Conservation (phyloP, 2,113 vertebrate genomes). For the Neoarius graeffei region DNA sequence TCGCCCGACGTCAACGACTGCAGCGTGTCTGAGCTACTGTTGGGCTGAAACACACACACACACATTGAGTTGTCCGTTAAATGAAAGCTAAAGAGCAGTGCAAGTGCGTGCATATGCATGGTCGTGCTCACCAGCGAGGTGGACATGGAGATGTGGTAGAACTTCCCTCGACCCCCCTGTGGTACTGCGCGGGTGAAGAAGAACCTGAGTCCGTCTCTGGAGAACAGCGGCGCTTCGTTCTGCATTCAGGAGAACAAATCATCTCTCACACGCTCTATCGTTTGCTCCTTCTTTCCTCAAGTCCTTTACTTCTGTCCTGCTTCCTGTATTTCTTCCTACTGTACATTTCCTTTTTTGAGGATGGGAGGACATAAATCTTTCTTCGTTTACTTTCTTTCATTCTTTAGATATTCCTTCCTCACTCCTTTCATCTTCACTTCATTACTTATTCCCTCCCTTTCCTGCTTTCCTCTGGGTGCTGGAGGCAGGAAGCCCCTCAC, state of each 20-base stretch:
- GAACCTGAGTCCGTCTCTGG: slow-evolving; percentile 86
- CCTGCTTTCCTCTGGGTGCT: too few relatives aligned
- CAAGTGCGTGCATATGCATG: neutral
- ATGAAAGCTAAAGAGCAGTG: neutral
- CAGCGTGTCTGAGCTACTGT: slow-evolving; percentile 86
- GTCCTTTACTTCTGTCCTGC: too few relatives aligned
- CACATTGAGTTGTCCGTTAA: neutral
- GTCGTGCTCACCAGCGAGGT: slow-evolving; percentile 80
- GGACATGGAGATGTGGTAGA: slow-evolving; percentile 92
- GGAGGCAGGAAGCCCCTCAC: too few relatives aligned
- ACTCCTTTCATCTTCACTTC: too few relatives aligned
- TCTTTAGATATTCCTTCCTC: too few relatives aligned
- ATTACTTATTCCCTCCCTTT: too few relatives aligned
- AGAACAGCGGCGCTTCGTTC: slow-evolving; percentile 92
- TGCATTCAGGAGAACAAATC: slow-evolving; percentile 57
- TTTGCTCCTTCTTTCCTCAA: too few relatives aligned
- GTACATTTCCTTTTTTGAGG: too few relatives aligned
- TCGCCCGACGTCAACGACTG: slow-evolving; percentile 93
- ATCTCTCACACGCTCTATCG: neutral
- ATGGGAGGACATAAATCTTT: too few relatives aligned
- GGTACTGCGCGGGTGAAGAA: slow-evolving; percentile 93
- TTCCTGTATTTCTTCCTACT: too few relatives aligned
- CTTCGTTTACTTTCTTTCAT: too few relatives aligned
- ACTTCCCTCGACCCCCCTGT: slow-evolving; percentile 91
- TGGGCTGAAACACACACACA: slow-evolving; percentile 76